Base-by-base conservation (phyloP, 2,888 invertebrate genomes). In the Heteromyza rotundicornis region DNA sequence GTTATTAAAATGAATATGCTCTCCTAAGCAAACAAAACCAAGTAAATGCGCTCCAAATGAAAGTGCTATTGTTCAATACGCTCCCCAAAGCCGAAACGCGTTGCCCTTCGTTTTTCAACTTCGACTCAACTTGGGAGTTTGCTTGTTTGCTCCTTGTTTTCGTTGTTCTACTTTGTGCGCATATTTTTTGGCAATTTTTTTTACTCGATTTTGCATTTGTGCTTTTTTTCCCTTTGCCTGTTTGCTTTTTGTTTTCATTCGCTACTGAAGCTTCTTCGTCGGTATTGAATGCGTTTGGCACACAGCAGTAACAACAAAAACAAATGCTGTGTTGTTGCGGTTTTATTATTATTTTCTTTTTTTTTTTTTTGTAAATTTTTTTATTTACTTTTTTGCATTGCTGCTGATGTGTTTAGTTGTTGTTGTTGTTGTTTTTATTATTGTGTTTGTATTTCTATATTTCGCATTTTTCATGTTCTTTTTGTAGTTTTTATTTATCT, bases 331-430 rank as follows among this genome's bases (percentile, higher is more conserved):
- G 22, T 24, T 51, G 14, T 51, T 51, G 27, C 2, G 14, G 51
- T 49, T 49, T n/a, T n/a, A n/a, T n/a, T n/a, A n/a, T n/a, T n/a
- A n/a, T n/a, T n/a, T n/a, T n/a, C 5, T 12, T 32, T 32, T 32
- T 40, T 24, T n/a, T 23, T 51, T 51, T 23, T 51, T 51, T 23
- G 5, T n/a, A n/a, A n/a, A n/a, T n/a, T 49, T 49, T 19, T 20
- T 12, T 14, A 20, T 49, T 49, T 20, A 65, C 56, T 60, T 67
- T 64, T 64, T 59, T 57, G 63, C n/a, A n/a, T n/a, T n/a, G n/a
- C n/a, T 57, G 50, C 57, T 59, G 51, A 55, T 57, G 55, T 59
- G 55, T 59, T n/a, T n/a, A n/a, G n/a, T n/a, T 62, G 59, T 49
- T 47, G 44, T 58, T 54, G 44, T 58, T 53, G 22, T 58, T 27